Percentiles rank a stretch among this genome's conserved stretches.
Evolutionary conservation across 2,888 invertebrate species (phyloP).

Genomic region (Drosophila infuscata): DNA sequence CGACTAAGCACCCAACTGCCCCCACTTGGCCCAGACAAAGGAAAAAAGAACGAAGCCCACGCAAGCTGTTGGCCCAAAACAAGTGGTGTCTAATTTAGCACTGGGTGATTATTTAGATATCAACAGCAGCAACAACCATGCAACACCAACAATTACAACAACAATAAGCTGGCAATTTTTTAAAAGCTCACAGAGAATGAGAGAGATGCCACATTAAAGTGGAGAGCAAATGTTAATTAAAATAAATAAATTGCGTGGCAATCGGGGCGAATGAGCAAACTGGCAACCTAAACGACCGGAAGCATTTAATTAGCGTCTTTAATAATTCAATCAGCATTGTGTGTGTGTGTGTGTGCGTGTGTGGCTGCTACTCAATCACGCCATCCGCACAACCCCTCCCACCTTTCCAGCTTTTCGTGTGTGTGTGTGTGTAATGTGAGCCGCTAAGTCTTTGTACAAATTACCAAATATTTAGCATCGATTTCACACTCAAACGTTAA

Average conservation of each 20-base stretch:
- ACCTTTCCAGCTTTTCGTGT: background rate
- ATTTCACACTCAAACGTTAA: constrained; percentile 66
- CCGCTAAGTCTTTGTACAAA: constrained; percentile 43
- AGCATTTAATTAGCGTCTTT: constrained; percentile 78
- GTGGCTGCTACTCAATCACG: constrained; percentile 24
- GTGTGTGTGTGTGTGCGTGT: constrained; percentile 24
- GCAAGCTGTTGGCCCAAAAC: constrained; percentile 41
- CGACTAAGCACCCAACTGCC: constrained; percentile 4
- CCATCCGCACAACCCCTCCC: background rate
- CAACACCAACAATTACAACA: constrained; percentile 41
- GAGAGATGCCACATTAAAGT: constrained; percentile 4
- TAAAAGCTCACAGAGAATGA: constrained; percentile 8
- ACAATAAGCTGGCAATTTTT: constrained; percentile 50
- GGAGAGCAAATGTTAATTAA: constrained; percentile 66
- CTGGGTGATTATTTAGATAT: constrained; percentile 70
- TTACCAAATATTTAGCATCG: constrained; percentile 35
- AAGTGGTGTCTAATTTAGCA: constrained; percentile 75
- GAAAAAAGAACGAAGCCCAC: constrained; percentile 8
- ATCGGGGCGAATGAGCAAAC: constrained; percentile 67
- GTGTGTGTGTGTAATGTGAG: constrained; percentile 26
- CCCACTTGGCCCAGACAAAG: constrained; percentile 15
- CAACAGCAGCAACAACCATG: constrained; percentile 48
- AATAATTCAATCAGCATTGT: constrained; percentile 74
- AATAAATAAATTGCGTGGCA: constrained; percentile 79
- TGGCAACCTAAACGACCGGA: constrained; percentile 75